Percentiles rank a stretch among this genome's conserved stretches.
phyloP scores from a whole-genome alignment of 2,113 vertebrate genomes.

The Trichechus manatus region DNA sequence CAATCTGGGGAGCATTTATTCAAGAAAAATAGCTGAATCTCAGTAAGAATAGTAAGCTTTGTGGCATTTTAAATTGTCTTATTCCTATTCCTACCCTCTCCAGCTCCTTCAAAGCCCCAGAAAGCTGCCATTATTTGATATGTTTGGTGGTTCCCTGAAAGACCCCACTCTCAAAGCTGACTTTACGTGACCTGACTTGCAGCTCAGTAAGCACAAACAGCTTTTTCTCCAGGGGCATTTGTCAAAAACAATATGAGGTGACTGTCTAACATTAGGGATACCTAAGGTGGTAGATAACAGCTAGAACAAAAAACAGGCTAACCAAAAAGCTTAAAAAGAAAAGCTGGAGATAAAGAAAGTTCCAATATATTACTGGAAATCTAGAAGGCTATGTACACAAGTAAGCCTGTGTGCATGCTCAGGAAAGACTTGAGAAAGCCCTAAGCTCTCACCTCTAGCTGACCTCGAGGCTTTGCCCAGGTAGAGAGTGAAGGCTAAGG shows the following conservation, averaged over 20 bases:
- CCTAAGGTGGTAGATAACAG: background rate
- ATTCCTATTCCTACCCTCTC: no score
- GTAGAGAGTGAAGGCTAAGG: no score
- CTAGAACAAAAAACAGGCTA: background rate
- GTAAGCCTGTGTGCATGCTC: background rate
- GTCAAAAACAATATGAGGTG: background rate
- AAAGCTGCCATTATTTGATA: background rate
- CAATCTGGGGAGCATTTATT: no score
- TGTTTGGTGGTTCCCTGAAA: background rate
- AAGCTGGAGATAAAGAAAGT: background rate
- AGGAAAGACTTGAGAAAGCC: background rate
- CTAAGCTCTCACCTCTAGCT: background rate
- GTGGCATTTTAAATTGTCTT: background rate
- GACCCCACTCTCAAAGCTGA: background rate
- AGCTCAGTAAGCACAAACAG: background rate
- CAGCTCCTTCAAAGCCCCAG: background rate
- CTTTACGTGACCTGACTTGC: background rate
- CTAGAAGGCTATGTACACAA: background rate
- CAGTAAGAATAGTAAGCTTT: background rate
- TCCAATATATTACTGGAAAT: background rate
- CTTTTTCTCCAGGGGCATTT: background rate
- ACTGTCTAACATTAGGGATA: background rate
- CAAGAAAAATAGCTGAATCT: background rate
- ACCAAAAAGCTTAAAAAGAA: background rate
- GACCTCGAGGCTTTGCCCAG: no score